A percentile compares a stretch with the other conserved stretches of the same genome.
Conservation (phyloP, 2,888 invertebrate species). For the Stomorhina lunata region DNA sequence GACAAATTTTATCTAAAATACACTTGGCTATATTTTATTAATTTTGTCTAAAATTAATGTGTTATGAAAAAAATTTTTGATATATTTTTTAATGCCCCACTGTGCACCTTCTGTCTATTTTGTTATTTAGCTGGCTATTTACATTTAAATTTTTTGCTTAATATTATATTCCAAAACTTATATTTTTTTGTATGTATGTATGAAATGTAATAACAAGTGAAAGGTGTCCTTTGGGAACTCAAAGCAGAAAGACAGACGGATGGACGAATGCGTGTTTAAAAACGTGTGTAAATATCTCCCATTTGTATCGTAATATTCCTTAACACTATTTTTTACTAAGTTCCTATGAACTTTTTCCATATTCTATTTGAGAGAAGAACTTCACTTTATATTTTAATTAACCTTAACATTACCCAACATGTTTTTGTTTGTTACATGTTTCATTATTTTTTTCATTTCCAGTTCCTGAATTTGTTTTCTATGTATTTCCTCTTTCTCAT, state of each 20-base stretch:
- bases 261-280: background rate
- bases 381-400: conserved; percentile 46
- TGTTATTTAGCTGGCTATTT: conserved; percentile 14
- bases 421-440: conserved; percentile 18
- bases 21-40: background rate
- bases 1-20: too few relatives aligned
- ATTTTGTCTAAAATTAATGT: background rate
- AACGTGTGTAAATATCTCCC: background rate
- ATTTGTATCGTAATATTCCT: too few relatives aligned
- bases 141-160: conserved; percentile 9
- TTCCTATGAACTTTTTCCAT: too few relatives aligned
- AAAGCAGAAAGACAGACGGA: conserved; percentile 16
- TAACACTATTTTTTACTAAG: too few relatives aligned
- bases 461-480: conserved; percentile 28
- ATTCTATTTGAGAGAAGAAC: background rate
- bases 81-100: background rate
- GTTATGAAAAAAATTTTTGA: background rate
- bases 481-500: conserved; percentile 45
- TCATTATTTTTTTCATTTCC: background rate
- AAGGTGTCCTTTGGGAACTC: conserved; percentile 65
- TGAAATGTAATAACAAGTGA: conserved; percentile 65
- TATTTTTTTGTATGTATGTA: conserved; percentile 39
- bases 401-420: conserved; percentile 50
- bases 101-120: conserved; percentile 4
- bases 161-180: conserved; percentile 34